Percentiles rank a stretch among this genome's conserved stretches.
Conservation (phyloP, 1,140 invertebrate genomes). For the Ctenoplectra terminalis region DNA sequence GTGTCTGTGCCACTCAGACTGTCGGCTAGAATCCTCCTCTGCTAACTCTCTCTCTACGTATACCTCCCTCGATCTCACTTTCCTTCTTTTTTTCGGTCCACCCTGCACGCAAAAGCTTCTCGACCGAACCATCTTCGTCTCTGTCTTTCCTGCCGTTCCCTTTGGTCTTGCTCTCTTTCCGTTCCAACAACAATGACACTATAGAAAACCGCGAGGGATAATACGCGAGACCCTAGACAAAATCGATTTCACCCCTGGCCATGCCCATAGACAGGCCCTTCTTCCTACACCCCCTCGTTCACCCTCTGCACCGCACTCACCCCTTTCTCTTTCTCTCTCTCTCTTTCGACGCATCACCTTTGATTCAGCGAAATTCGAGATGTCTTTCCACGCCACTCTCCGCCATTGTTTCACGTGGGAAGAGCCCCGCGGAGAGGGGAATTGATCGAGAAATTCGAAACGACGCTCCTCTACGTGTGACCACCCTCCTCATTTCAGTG, state of each 20-base stretch:
- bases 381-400: constrained; percentile 79
- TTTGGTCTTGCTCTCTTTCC: constrained; percentile 25
- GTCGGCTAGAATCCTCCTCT: constrained; percentile 52
- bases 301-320: constrained; percentile 21
- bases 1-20: constrained; percentile 73
- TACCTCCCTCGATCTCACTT: too few relatives aligned
- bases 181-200: constrained; percentile 78
- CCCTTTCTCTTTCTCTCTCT: not conserved
- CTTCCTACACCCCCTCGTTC: constrained; percentile 30
- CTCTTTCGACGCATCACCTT: constrained; percentile 71
- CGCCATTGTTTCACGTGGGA: constrained; percentile 80
- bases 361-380: constrained; percentile 83
- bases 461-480: constrained; percentile 55
- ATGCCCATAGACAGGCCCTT: constrained; percentile 37
- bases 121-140: not conserved
- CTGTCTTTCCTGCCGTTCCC: not conserved
- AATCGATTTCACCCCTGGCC: constrained; percentile 76
- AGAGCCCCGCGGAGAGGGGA: constrained; percentile 58
- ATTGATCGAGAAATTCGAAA: constrained; percentile 80
- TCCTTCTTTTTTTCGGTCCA: not conserved
- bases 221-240: constrained; percentile 73
- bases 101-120: not conserved
- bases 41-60: constrained; percentile 13
- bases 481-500: constrained; percentile 21
- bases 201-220: constrained; percentile 75